phyloP scores from a whole-genome alignment of 1,140 invertebrate species.

The Pseudobourletiella spinata region DNA sequence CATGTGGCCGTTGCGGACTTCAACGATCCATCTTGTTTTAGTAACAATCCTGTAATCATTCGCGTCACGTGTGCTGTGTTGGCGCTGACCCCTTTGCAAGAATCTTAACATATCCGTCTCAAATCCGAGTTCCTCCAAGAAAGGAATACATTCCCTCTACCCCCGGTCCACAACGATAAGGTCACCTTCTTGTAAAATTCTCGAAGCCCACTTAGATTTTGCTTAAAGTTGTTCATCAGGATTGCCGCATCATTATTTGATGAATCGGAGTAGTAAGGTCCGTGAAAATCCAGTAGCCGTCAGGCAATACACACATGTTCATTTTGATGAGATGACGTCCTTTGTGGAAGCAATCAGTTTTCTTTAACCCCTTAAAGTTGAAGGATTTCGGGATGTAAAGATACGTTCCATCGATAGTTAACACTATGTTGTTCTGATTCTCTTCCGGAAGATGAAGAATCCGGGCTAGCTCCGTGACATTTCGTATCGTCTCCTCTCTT shows the following conservation, averaged over 20 bases:
- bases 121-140: background rate
- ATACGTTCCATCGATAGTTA: slow-evolving; percentile 23
- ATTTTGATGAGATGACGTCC: slow-evolving; percentile 21
- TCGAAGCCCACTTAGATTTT: background rate
- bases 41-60: slow-evolving; percentile 24
- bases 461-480: too few relatives aligned
- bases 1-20: slow-evolving; percentile 28
- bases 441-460: too few relatives aligned
- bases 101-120: background rate
- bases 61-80: background rate
- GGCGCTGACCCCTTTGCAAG: slow-evolving; percentile 7
- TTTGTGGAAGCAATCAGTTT: slow-evolving; percentile 27
- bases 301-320: slow-evolving; percentile 26
- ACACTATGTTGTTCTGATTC: too few relatives aligned
- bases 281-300: slow-evolving; percentile 31
- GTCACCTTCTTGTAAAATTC: slow-evolving; percentile 15
- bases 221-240: slow-evolving; percentile 12
- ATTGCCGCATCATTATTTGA: slow-evolving; percentile 27
- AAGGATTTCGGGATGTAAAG: slow-evolving; percentile 14
- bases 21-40: slow-evolving; percentile 31
- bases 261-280: slow-evolving; percentile 29
- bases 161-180: slow-evolving; percentile 16
- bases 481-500: too few relatives aligned
- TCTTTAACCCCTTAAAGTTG: slow-evolving; percentile 15
- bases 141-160: slow-evolving; percentile 2